Conservation (phyloP, 2,113 vertebrate genomes). For the Ciconia stormi region DNA sequence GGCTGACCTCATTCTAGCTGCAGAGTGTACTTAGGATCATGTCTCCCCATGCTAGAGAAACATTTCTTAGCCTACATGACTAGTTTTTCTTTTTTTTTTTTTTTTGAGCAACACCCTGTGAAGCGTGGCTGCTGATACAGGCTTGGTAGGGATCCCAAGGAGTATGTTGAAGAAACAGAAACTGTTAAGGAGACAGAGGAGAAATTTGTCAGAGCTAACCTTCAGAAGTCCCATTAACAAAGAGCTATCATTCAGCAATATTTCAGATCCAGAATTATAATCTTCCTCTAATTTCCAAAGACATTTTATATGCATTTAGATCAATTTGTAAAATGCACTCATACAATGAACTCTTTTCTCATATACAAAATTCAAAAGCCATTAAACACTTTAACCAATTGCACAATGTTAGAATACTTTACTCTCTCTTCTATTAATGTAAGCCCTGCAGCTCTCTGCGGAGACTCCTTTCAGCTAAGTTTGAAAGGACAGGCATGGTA, state of each 20-base stretch:
- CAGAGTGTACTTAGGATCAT: neutral
- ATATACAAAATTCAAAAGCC: neutral
- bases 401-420: neutral
- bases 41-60: neutral
- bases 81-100: neutral
- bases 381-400: neutral
- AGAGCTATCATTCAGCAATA: neutral
- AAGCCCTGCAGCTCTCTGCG: neutral
- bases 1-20: neutral
- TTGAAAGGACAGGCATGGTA: neutral
- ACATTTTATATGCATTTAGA: neutral
- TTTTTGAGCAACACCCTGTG: neutral
- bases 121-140: neutral
- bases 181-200: neutral
- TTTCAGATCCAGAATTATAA: neutral
- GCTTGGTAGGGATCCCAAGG: neutral
- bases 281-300: neutral
- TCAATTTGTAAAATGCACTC: neutral
- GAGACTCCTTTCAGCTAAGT: neutral
- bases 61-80: neutral
- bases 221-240: neutral
- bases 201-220: neutral
- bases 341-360: neutral
- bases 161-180: neutral
- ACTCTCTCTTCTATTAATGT: neutral